phyloP scores from a whole-genome alignment of 2,113 vertebrate species.

The Rhea americana region DNA sequence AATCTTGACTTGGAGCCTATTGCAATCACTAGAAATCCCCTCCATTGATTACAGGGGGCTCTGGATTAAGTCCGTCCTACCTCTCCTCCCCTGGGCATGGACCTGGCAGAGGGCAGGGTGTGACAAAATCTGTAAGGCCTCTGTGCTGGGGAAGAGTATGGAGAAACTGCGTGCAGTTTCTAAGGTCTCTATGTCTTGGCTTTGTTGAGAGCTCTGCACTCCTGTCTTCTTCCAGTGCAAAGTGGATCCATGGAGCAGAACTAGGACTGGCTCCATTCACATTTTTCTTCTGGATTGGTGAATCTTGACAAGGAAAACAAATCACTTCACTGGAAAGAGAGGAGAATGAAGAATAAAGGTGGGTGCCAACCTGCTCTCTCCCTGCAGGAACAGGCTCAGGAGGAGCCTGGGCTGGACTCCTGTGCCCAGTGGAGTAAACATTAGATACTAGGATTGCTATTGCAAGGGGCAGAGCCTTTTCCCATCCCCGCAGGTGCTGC shows the following conservation, averaged over 20 bases:
- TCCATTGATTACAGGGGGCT: background rate
- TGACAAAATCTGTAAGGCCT: background rate
- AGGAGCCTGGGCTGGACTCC: background rate
- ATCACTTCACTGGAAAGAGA: background rate
- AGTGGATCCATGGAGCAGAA: background rate
- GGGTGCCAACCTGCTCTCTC: background rate
- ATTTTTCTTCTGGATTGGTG: constrained; percentile 1
- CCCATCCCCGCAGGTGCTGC: background rate
- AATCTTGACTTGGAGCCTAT: background rate
- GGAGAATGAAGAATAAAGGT: background rate
- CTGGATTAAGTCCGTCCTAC: background rate
- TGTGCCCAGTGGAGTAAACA: background rate
- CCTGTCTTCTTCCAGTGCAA: background rate
- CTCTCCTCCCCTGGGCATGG: background rate
- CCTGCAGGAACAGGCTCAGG: background rate
- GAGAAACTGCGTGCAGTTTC: background rate
- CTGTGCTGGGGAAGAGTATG: background rate
- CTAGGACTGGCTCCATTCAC: background rate
- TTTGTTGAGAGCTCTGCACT: background rate
- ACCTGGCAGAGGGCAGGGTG: background rate
- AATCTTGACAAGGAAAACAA: background rate
- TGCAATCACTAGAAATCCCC: background rate
- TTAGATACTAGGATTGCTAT: background rate
- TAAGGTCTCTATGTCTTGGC: background rate
- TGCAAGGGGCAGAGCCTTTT: background rate